Conservation (phyloP, 2,797 vertebrate species). For the Pangasius djambal region DNA sequence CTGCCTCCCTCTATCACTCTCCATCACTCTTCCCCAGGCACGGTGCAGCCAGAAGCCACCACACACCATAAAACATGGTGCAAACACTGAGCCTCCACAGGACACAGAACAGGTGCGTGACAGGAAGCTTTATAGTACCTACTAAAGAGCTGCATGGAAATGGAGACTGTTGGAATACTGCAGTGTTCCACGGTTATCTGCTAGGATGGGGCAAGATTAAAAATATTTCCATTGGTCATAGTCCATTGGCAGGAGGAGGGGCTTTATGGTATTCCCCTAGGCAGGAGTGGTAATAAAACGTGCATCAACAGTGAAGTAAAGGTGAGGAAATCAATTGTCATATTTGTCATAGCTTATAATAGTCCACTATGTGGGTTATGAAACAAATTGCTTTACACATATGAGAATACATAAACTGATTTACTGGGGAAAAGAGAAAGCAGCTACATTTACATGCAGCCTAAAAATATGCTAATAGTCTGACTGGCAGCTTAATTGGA, state of each 20-base stretch:
- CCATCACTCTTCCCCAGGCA: slow-evolving; percentile 50
- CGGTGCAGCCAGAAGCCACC: slow-evolving; percentile 48
- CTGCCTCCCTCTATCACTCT: slow-evolving; percentile 29
- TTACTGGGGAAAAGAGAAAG: neutral
- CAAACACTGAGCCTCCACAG: slow-evolving; percentile 42
- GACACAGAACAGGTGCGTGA: slow-evolving; percentile 53
- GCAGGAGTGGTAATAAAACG: slow-evolving; percentile 11
- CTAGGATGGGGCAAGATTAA: slow-evolving; percentile 13
- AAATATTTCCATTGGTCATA: neutral
- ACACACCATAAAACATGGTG: slow-evolving; percentile 55
- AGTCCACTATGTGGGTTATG: neutral
- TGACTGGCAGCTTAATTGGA: neutral
- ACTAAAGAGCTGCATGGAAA: slow-evolving; percentile 27
- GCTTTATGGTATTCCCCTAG: neutral
- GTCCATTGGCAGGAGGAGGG: neutral
- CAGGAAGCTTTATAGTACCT: slow-evolving; percentile 45
- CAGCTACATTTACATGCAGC: neutral
- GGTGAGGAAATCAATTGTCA: slow-evolving; percentile 13
- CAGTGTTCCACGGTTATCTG: neutral
- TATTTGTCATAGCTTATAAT: neutral
- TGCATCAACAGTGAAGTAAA: slow-evolving; percentile 15
- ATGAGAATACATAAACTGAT: neutral
- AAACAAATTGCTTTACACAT: neutral
- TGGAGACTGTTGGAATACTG: neutral
- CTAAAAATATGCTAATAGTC: neutral